Evolutionary conservation across 2,113 vertebrate genomes (phyloP), one percentile per base, ranked within the genome.

Genomic region (Pedionomus torquatus): DNA sequence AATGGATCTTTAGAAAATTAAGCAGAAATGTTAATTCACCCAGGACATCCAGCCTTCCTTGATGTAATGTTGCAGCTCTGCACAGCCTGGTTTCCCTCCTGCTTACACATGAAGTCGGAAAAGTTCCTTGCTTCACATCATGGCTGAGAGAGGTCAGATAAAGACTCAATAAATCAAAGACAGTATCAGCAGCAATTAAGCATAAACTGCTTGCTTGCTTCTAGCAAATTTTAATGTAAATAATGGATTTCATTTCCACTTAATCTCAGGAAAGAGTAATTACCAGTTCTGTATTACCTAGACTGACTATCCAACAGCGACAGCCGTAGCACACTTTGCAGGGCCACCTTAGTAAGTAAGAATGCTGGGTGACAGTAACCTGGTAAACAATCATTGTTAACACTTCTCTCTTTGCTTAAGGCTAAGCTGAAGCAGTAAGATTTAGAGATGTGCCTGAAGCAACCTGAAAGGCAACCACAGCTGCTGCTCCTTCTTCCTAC

Each of bases 131-230:
- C 46, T 64, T 92, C 28, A 25, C 21, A 9, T 64, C 25, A 80
- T 20, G 37, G 43, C 31, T 78, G 58, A 87, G 60, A 83, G 61
- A 70, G 31, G 80, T 78, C 89, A 93, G 77, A 88, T 33, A 68
- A 70, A 94, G 57, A 76, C 46, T 87, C 74, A 91, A 74, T 52
- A 95, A 95, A 83, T 54, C 68, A 89, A 76, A 93, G 71, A 94
- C 60, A 78, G 24, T 43, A 92, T 76, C 78, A 89, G 28, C 58
- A 83, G 26, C 64, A 37, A 33, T 84, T 89, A 87, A 85, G 30
- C 35, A 70, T 37, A 79, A 96, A 87, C 57, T 78, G 54, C 54
- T 85, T 64, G 13, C 35, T 57, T 83, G 30, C 41, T 82, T 28
- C 72, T 87, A 51, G 66, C 3, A 6, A 91, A 86, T 44, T 5